Conservation (phyloP, 2,113 vertebrate species). For the Mormyrus lacerda region DNA sequence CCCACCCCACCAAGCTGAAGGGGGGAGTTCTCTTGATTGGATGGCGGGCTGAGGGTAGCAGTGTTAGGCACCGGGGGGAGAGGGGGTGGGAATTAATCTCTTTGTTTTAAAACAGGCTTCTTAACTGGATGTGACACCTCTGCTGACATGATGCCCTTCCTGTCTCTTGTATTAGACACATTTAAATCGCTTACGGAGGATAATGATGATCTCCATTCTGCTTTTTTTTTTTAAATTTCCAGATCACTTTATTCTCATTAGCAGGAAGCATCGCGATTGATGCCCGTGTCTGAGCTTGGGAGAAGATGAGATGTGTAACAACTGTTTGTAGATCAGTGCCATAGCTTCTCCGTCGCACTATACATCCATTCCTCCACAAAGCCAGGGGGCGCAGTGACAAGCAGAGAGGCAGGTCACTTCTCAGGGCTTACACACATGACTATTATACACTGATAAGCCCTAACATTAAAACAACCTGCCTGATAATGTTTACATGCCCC, state of each 20-base stretch:
- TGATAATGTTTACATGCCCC: not conserved
- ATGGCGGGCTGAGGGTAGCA: not conserved
- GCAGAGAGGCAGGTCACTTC: not conserved
- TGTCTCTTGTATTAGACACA: not conserved
- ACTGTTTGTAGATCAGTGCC: not conserved
- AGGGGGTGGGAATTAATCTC: not conserved
- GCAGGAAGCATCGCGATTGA: not conserved
- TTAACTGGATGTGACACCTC: not conserved
- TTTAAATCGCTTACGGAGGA: not conserved
- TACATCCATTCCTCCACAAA: not conserved
- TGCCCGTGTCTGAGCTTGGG: not conserved
- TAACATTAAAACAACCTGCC: not conserved
- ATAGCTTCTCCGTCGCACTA: not conserved
- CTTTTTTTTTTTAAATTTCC: not conserved
- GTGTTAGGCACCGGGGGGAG: not conserved
- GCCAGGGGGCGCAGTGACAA: not conserved
- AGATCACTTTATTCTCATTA: not conserved
- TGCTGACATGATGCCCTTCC: not conserved
- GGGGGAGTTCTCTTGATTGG: conserved; percentile 25
- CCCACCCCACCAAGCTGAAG: conserved; percentile 31
- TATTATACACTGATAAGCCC: not conserved
- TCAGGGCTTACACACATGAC: not conserved
- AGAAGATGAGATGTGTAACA: not conserved
- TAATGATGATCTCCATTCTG: not conserved
- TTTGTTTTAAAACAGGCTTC: conserved; percentile 4